Evolutionary conservation across 1,140 invertebrate species (phyloP).

Genomic region (Ptiloglossa arizonensis): DNA sequence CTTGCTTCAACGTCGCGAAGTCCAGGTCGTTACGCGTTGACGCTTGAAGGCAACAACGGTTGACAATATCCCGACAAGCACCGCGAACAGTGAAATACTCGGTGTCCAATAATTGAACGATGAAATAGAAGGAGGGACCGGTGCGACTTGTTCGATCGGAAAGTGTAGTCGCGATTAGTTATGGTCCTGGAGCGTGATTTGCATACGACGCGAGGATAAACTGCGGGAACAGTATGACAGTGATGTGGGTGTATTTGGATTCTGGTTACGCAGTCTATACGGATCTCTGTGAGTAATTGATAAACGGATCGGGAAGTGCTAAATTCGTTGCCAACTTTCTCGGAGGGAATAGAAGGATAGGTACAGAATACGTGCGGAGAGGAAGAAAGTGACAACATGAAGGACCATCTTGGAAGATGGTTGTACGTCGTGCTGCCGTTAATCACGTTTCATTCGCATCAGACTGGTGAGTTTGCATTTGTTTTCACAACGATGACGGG

Average conservation of each 20-base stretch:
- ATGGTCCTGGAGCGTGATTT: background rate
- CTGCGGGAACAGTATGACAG: constrained; percentile 20
- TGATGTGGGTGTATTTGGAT: constrained; percentile 31
- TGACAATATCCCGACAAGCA: background rate
- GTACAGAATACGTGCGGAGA: background rate
- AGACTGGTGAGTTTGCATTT: constrained; percentile 60
- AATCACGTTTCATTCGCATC: constrained; percentile 68
- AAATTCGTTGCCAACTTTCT: background rate
- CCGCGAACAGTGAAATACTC: background rate
- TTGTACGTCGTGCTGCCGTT: constrained; percentile 63
- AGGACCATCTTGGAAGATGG: constrained; percentile 70
- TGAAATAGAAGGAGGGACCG: background rate
- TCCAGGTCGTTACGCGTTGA: background rate
- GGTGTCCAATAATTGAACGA: background rate
- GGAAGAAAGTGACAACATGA: constrained; percentile 60
- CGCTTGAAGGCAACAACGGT: background rate
- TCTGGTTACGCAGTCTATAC: background rate
- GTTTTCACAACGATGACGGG: background rate
- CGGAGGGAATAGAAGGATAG: background rate
- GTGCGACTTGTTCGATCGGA: background rate
- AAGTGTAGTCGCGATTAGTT: background rate
- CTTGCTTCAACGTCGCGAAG: background rate
- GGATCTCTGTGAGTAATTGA: constrained; percentile 28
- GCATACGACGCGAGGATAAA: background rate
- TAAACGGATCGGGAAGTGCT: constrained; percentile 9